Percentiles rank a stretch among this genome's conserved stretches.
phyloP scores from a whole-genome alignment of 2,797 vertebrate species.

The Myripristis jacobus region DNA sequence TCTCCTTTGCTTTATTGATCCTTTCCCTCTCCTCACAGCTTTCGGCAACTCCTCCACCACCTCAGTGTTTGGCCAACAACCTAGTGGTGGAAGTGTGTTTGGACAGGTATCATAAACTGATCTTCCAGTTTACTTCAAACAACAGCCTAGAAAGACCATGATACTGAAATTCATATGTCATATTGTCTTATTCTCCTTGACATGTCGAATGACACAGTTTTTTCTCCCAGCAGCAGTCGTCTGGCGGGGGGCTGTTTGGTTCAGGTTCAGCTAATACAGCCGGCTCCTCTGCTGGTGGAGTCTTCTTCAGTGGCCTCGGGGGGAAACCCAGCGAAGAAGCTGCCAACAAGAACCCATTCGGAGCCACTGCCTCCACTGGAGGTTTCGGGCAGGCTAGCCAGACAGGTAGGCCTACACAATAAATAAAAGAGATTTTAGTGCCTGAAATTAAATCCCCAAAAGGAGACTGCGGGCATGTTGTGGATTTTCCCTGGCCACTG shows the following conservation, averaged over 20 bases:
- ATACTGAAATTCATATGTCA: neutral
- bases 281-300: constrained; percentile 78
- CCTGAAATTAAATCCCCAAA: too few relatives aligned
- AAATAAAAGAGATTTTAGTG: neutral
- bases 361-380: constrained; percentile 79
- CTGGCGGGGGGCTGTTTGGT: constrained; percentile 88
- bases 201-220: neutral
- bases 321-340: constrained; percentile 97
- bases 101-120: constrained; percentile 87
- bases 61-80: constrained; percentile 90
- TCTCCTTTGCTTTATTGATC: constrained; percentile 4
- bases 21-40: constrained; percentile 67
- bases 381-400: constrained; percentile 86
- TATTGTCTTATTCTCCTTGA: neutral
- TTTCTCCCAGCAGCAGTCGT: constrained; percentile 69
- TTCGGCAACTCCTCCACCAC: constrained; percentile 87
- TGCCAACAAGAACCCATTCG: constrained; percentile 96
- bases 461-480: too few relatives aligned
- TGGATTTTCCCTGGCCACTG: too few relatives aligned
- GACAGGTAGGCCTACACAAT: constrained; percentile 66
- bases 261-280: constrained; percentile 71
- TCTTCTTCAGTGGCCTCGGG: constrained; percentile 96
- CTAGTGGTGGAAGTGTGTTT: constrained; percentile 85
- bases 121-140: neutral
- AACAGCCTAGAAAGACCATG: neutral